A percentile compares a stretch with the other conserved stretches of the same genome.
These are phyloP conservation scores for Chaenogobius annularis DNA, from an alignment of 2,113 vertebrate species.

Conservation along the genomic window DNA sequence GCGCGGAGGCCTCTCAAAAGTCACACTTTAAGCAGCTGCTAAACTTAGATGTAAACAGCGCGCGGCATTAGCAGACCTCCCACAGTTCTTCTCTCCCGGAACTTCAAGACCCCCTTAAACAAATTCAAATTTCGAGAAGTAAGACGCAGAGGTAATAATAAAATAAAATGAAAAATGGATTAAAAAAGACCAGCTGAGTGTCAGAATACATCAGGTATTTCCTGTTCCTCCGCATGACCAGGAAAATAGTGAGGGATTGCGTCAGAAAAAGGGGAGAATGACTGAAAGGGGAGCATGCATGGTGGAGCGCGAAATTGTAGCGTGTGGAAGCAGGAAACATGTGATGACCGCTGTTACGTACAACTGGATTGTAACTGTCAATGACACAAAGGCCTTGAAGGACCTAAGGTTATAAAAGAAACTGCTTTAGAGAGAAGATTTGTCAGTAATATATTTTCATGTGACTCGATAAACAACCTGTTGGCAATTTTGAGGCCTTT, in stretches of 20 bases:
- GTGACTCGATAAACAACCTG: not conserved
- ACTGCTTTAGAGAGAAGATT: not conserved
- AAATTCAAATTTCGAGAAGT: not conserved
- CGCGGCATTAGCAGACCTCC: not conserved
- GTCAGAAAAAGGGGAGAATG: not conserved
- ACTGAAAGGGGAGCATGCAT: conserved; percentile 17
- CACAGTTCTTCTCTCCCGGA: not conserved
- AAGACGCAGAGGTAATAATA: not conserved
- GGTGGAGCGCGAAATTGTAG: conserved; percentile 41
- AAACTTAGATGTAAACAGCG: conserved; percentile 16
- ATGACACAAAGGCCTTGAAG: not conserved
- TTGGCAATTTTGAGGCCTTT: too few relatives aligned
- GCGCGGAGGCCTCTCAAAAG: not conserved
- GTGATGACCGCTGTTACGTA: conserved; percentile 19
- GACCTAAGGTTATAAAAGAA: not conserved
- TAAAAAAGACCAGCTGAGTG: not conserved
- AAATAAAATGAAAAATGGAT: not conserved
- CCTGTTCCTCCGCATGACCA: not conserved
- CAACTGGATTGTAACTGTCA: not conserved
- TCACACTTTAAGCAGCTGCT: conserved; percentile 9
- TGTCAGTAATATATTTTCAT: not conserved
- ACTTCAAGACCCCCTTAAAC: conserved; percentile 1
- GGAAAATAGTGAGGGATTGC: not conserved
- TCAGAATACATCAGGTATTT: conserved; percentile 18
- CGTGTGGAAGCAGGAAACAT: conserved; percentile 11